Evolutionary conservation across 2,888 invertebrate genomes (phyloP), one percentile per base, ranked within the genome.

Genomic region (Pseudococcus longispinus): DNA sequence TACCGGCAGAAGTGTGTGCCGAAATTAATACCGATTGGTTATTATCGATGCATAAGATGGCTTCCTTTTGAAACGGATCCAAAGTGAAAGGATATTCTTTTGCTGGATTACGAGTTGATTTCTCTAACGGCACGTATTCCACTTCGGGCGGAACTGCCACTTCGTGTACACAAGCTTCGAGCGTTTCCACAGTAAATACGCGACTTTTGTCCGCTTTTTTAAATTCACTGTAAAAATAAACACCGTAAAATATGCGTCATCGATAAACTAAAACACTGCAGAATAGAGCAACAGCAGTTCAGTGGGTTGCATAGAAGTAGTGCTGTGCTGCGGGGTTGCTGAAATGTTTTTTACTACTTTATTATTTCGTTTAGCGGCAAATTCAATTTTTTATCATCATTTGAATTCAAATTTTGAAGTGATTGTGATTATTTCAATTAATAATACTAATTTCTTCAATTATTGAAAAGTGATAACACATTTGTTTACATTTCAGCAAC

Each of bases 1-100:
- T 99, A 85, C 99, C 99, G 80, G 99, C 99, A 4, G 99, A 99
- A 0, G 99, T 99, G 90, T 99, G 99, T 9, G 99, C 99, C 1
- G 99, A 99, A 0, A 99, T 99, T 74, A 99, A 92, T 6, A 99
- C 99, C 13, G 98, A 98, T 90, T 99, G 98, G 90, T 97, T 95
- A 91, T 99, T 99, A 90, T 99, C 98, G 89, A 99, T 95, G 90
- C 99, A 99, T 84, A 96, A 91, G 88, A 99, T 96, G 0, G 99
- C 98, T 91, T 98, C 97, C 90, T 96, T 97, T 91, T 99, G 99
- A 91, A 99, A 99, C 0, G 98, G 96, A 93, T 99, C 99, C 88
- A 99, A 92, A 87, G 96, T 95, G 90, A 99, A 99, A 88, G 95
- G 94, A 91, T 98, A 99, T 88, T 95, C 95, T 91, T 98, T 98